Evolutionary conservation across 2,888 invertebrate species (phyloP), one percentile per base, ranked within the genome.

Genomic region (Teleiodes luculella): DNA sequence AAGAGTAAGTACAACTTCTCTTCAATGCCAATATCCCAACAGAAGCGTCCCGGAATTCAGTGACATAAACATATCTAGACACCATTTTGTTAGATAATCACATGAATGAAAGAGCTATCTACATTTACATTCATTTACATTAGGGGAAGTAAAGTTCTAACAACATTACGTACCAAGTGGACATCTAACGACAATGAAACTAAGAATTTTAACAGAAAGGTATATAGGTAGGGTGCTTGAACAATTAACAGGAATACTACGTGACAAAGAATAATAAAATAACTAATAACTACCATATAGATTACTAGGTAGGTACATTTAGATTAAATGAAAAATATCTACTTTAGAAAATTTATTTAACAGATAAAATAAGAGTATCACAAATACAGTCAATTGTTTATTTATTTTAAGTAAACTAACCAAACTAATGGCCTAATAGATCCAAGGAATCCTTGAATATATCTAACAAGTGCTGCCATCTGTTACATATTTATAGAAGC

Each of bases 1-100:
- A n/a, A n/a, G n/a, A n/a, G n/a, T n/a, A n/a, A n/a, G 24, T 24
- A 24, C 24, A 24, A n/a, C n/a, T n/a, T 33, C 10, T n/a, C 3
- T 11, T 10, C 8, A 33, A 33, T 28, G 11, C 28, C 24, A 43
- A 43, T 43, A 28, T 13, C 13, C 24, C 43, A 28, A 20, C n/a
- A 28, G 1, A n/a, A 43, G 24, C 11, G 18, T 43, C 14, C 1
- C 11, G 28, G n/a, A 13, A 13, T 13, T 24, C 43, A 20, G n/a
- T 28, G 43, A 47, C 14, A 36, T 49, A 20, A 7, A 37, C 2
- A 37, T 14, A 36, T 16, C 49, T 20, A 60, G 53, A 61, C 58
- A 58, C 59, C 36, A 55, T 57, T 45, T 47, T 54, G 53, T 51
- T 52, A 46, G 52, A 57, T 58, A 49, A 53, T 59, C 59, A 43